A percentile compares a stretch with the other conserved stretches of the same genome.
phyloP scores from a whole-genome alignment of 2,797 vertebrate species.

The Eleutherodactylus coqui region DNA sequence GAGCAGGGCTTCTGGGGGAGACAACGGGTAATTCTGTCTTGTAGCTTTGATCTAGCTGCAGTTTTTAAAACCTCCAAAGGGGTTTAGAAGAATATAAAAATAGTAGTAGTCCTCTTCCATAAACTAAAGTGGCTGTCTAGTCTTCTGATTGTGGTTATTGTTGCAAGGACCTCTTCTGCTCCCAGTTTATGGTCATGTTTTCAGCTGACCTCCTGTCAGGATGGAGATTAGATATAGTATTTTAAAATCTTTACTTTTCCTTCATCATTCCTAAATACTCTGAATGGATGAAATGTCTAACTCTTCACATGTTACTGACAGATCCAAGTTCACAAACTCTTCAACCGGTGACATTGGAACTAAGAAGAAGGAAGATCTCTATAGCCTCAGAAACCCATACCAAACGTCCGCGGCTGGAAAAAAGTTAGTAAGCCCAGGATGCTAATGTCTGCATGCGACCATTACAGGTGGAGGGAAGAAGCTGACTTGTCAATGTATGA shows the following conservation, averaged over 20 bases:
- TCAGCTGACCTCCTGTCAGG: too few species aligned
- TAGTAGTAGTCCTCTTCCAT: too few species aligned
- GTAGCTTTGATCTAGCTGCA: not conserved
- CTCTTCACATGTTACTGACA: slow-evolving; percentile 47
- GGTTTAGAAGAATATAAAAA: too few species aligned
- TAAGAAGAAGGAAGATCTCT: slow-evolving; percentile 82
- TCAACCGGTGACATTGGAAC: slow-evolving; percentile 80
- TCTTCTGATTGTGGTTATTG: too few species aligned
- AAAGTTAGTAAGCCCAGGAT: slow-evolving; percentile 72
- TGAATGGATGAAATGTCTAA: not conserved
- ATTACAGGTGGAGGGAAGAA: not conserved
- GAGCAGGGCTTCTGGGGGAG: not conserved
- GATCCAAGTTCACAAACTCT: slow-evolving; percentile 78
- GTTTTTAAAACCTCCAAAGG: not conserved
- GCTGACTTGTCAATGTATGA: not conserved
- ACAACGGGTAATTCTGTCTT: not conserved
- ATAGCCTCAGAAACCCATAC: slow-evolving; percentile 78
- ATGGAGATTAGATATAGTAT: too few species aligned
- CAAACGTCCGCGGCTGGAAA: slow-evolving; percentile 83
- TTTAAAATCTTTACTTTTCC: too few species aligned
- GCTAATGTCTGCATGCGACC: not conserved
- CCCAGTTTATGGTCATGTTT: too few species aligned
- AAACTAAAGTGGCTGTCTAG: too few species aligned
- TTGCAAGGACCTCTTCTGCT: too few species aligned
- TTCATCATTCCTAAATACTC: too few species aligned